Base-by-base conservation (phyloP, 2,113 vertebrate species). In the Acanthisitta chloris region DNA sequence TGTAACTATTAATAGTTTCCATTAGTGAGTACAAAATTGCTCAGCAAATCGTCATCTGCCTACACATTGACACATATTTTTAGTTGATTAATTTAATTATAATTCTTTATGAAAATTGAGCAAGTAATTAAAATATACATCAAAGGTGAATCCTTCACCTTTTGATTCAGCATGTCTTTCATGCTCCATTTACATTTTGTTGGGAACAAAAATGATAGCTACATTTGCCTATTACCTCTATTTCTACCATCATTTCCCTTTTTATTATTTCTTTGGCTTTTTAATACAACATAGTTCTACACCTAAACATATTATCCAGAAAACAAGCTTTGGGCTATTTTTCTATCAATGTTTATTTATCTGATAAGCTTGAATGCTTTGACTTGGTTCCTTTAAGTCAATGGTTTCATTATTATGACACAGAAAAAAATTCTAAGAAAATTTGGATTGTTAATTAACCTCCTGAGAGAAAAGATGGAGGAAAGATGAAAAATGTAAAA, bases 61-160 rank as follows among this genome's bases (percentile, higher is more conserved):
- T 52, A 69, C 18, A 91, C 52, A 89, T 3, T 40, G 8, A 33
- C 40, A 52, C 8, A 20, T 64, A 36, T 71, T 71, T 91, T 95
- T 84, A 69, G 13, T 38, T 89, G 54, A 89, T 67, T 94, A 81
- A 80, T 96, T 79, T 88, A 90, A 82, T 95, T 93, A 72, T 49
- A 25, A 69, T 65, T 18, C 13, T 79, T 90, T 81, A 48, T 83
- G 88, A 78, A 90, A 95, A 86, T 11, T 25, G 6, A 62, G 19
- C 16, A 70, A 71, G 29, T 89, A 82, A 74, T 83, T 94, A 87
- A 91, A 94, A 69, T 36, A 40, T 55, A 81, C 34, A 21, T 83
- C 25, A 88, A 81, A 91, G 54, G 57, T 82, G 45, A 94, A 79
- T 66, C 17, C 49, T 79, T 81, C 12, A 57, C 59, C 24, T 48